A percentile compares a stretch with the other conserved stretches of the same genome.
Evolutionary conservation across 2,113 vertebrate genomes (phyloP).

Genomic region (Romanogobio albipinnatus): DNA sequence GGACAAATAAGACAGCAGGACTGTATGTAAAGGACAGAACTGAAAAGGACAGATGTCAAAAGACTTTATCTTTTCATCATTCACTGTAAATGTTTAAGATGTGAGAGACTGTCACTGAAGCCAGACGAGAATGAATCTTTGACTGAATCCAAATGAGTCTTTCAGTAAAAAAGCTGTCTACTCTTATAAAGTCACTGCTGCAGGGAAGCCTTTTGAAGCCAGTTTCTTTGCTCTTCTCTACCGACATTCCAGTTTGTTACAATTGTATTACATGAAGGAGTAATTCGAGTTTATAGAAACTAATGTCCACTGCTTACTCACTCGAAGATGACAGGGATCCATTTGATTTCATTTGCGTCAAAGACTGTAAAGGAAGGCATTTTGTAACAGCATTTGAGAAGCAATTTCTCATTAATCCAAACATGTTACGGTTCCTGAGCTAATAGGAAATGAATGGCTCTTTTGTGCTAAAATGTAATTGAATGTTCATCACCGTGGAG

Average conservation of each 20-base stretch:
- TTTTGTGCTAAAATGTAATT: conserved; percentile 36
- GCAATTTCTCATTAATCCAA: conserved; percentile 47
- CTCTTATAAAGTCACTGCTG: neutral
- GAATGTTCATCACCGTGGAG: conserved; percentile 17
- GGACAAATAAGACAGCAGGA: neutral
- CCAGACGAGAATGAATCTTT: neutral
- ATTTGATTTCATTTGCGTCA: conserved; percentile 25
- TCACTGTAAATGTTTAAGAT: conserved; percentile 1
- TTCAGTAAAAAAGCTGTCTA: neutral
- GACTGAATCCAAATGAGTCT: neutral
- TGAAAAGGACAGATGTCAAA: neutral
- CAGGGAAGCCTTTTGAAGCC: neutral
- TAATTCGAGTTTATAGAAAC: conserved; percentile 16
- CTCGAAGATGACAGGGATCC: conserved; percentile 19
- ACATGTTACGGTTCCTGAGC: conserved; percentile 34
- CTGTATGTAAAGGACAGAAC: neutral
- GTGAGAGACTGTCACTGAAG: neutral
- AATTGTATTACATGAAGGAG: neutral
- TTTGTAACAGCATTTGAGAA: conserved; percentile 33
- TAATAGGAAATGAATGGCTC: conserved; percentile 43
- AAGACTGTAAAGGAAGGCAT: conserved; percentile 35
- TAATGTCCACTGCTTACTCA: conserved; percentile 11
- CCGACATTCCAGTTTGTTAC: neutral
- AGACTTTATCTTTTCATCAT: conserved; percentile 7
- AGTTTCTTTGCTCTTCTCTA: conserved; percentile 16